A percentile compares a stretch with the other conserved stretches of the same genome.
phyloP scores from a whole-genome alignment of 2,113 vertebrate genomes.

The Atractosteus spatula region DNA sequence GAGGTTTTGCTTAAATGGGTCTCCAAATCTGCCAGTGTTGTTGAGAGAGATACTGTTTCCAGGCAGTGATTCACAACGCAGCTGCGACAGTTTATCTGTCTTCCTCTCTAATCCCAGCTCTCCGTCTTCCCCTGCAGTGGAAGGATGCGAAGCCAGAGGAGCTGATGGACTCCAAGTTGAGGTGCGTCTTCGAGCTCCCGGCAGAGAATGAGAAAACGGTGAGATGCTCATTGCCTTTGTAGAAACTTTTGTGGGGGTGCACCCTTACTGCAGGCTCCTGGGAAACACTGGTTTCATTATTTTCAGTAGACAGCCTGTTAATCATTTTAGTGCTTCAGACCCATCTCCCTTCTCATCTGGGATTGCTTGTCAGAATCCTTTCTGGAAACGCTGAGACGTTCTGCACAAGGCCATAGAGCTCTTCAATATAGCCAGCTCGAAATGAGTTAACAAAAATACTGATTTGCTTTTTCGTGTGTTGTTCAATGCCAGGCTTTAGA shows the following conservation, averaged over 20 bases:
- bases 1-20: neutral
- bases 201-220: slow-evolving; percentile 92
- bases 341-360: slow-evolving; percentile 16
- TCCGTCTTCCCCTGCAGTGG: slow-evolving; percentile 70
- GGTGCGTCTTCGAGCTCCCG: slow-evolving; percentile 96
- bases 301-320: neutral
- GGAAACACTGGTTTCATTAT: neutral
- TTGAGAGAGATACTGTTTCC: neutral
- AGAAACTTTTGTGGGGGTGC: neutral
- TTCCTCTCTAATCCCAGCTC: neutral
- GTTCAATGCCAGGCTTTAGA: too few relatives aligned
- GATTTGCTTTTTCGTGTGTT: too few relatives aligned
- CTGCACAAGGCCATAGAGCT: too few relatives aligned
- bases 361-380: too few relatives aligned
- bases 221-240: slow-evolving; percentile 37
- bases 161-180: slow-evolving; percentile 98
- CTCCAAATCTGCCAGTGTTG: neutral
- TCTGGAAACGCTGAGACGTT: too few relatives aligned
- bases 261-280: neutral
- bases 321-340: slow-evolving; percentile 13
- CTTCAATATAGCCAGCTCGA: too few relatives aligned
- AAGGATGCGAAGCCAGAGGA: slow-evolving; percentile 97
- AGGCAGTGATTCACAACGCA: neutral
- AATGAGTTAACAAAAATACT: too few relatives aligned
- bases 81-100: neutral